phyloP scores from a whole-genome alignment of 2,797 vertebrate genomes.

The Tapera naevia region DNA sequence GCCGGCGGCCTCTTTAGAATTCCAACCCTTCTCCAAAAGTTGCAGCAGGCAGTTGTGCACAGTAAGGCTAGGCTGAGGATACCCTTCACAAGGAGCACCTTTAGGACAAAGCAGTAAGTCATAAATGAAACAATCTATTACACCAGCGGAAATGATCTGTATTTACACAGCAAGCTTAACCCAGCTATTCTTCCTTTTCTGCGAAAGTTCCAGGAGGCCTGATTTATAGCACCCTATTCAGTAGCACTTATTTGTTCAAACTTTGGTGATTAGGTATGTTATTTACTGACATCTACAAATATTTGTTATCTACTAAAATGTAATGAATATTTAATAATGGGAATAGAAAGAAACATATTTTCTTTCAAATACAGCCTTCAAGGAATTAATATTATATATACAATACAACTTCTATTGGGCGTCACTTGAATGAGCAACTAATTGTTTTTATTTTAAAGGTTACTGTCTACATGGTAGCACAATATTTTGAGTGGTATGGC shows the following conservation, averaged over 20 bases:
- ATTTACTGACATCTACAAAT: slow-evolving; percentile 59
- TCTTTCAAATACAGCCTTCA: slow-evolving; percentile 47
- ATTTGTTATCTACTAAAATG: slow-evolving; percentile 62
- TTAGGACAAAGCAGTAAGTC: slow-evolving; percentile 42
- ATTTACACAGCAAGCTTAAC: slow-evolving; percentile 33
- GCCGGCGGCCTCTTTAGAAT: slow-evolving; percentile 40
- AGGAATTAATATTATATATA: slow-evolving; percentile 26
- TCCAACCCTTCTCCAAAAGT: slow-evolving; percentile 37
- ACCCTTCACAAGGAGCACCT: slow-evolving; percentile 15
- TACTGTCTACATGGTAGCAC: neutral
- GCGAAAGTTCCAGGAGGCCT: slow-evolving; percentile 28
- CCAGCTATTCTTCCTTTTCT: slow-evolving; percentile 26
- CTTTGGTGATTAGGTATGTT: slow-evolving; percentile 52
- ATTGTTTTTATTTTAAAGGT: slow-evolving; percentile 6
- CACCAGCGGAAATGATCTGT: slow-evolving; percentile 25
- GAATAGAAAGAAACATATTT: slow-evolving; percentile 50
- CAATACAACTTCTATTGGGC: neutral
- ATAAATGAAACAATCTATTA: slow-evolving; percentile 41
- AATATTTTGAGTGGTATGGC: neutral
- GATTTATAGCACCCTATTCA: slow-evolving; percentile 44
- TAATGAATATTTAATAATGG: slow-evolving; percentile 59
- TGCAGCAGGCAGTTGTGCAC: neutral
- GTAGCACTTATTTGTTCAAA: slow-evolving; percentile 41
- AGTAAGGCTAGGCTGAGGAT: neutral
- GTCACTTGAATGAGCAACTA: neutral